Conservation (phyloP, 2,888 invertebrate genomes). For the Rotaria macrura region DNA sequence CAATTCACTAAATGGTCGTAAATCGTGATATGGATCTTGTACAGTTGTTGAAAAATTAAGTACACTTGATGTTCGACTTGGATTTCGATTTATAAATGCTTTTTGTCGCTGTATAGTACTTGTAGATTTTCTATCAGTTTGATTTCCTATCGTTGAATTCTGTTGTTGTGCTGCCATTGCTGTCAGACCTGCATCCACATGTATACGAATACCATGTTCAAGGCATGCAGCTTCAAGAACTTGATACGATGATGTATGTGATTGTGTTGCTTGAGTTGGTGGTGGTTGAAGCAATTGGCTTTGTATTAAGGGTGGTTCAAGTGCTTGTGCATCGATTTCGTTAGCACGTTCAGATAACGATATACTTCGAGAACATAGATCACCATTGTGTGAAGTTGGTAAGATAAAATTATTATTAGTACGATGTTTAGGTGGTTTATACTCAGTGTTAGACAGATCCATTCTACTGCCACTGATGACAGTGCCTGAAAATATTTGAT, state of each 20-base stretch:
- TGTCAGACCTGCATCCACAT: neutral
- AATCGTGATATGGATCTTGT: neutral
- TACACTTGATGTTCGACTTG: neutral
- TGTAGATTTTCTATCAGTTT: neutral
- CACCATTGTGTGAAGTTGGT: neutral
- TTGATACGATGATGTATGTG: neutral
- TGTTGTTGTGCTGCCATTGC: too few species aligned
- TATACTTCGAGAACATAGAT: neutral
- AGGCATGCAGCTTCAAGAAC: neutral
- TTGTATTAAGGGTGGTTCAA: neutral
- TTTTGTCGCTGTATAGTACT: neutral
- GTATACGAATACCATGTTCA: slow-evolving; percentile 3
- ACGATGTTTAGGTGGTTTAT: neutral
- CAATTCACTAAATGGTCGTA: neutral
- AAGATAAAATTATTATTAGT: neutral
- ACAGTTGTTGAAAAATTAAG: neutral
- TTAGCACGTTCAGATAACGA: neutral
- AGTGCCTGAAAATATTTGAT: neutral
- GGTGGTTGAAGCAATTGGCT: neutral
- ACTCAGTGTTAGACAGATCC: neutral
- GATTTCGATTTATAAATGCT: neutral
- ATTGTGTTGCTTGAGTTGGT: neutral
- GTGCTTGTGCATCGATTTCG: neutral
- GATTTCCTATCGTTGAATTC: neutral
- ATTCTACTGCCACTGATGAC: neutral